Conservation (phyloP, 2,797 vertebrate species). For the Chaunax sp. region DNA sequence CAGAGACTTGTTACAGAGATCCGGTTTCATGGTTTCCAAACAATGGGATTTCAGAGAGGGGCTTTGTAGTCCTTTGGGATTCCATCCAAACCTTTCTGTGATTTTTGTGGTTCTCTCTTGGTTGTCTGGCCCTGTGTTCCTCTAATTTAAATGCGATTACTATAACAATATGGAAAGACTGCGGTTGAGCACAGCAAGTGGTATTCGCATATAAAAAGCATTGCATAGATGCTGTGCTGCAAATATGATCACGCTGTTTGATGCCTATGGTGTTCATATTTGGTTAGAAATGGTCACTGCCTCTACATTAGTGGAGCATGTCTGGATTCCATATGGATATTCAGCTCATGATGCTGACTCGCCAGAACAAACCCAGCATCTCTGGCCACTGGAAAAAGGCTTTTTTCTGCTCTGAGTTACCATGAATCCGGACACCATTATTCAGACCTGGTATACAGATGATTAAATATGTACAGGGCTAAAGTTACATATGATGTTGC, state of each 20-base stretch:
- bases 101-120: slow-evolving; percentile 73
- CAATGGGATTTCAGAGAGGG: slow-evolving; percentile 85
- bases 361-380: slow-evolving; percentile 29
- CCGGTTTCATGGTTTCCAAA: slow-evolving; percentile 87
- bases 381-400: slow-evolving; percentile 16
- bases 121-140: slow-evolving; percentile 69
- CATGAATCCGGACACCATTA: slow-evolving; percentile 26
- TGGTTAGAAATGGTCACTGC: slow-evolving; percentile 19
- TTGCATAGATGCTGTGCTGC: slow-evolving; percentile 22
- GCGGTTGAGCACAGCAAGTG: slow-evolving; percentile 52
- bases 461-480: slow-evolving; percentile 35
- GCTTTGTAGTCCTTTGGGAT: slow-evolving; percentile 85
- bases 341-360: slow-evolving; percentile 36
- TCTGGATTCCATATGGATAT: slow-evolving; percentile 36
- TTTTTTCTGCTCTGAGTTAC: slow-evolving; percentile 14
- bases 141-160: slow-evolving; percentile 83
- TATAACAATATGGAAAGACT: slow-evolving; percentile 71
- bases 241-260: slow-evolving; percentile 21
- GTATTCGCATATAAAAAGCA: slow-evolving; percentile 42
- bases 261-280: slow-evolving; percentile 35
- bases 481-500: slow-evolving; percentile 11
- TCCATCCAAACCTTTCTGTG: slow-evolving; percentile 75
- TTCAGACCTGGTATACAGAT: slow-evolving; percentile 36
- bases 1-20: slow-evolving; percentile 87
- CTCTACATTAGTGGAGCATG: slow-evolving; percentile 24